A percentile compares a stretch with the other conserved stretches of the same genome.
Conservation (phyloP, 2,797 vertebrate genomes). For the Chaetophractus vellerosus region DNA sequence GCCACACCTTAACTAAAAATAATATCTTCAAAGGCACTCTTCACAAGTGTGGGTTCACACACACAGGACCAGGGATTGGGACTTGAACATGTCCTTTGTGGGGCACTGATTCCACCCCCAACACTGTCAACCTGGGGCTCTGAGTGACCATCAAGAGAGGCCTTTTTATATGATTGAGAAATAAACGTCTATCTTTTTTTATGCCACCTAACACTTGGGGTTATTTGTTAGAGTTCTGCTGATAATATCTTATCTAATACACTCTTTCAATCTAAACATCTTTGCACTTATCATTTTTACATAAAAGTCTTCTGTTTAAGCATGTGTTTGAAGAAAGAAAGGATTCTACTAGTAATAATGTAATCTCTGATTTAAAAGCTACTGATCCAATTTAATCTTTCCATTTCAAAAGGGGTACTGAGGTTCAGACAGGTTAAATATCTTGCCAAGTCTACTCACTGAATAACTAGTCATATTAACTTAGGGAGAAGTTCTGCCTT, state of each 20-base stretch:
- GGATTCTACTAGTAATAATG: background rate
- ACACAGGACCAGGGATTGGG: too few species aligned
- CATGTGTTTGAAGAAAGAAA: constrained; percentile 45
- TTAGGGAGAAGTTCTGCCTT: background rate
- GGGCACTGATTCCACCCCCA: too few species aligned
- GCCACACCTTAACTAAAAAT: too few species aligned
- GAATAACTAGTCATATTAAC: background rate
- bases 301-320: background rate
- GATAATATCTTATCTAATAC: constrained; percentile 22
- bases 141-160: background rate
- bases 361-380: background rate
- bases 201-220: background rate
- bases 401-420: constrained; percentile 33
- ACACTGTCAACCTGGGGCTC: background rate
- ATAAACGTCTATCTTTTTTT: background rate
- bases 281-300: background rate
- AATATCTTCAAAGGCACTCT: too few species aligned
- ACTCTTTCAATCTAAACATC: background rate
- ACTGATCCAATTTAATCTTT: background rate
- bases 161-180: background rate
- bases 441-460: background rate
- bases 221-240: background rate
- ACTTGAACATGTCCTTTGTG: too few species aligned
- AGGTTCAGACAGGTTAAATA: background rate
- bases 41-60: too few species aligned